These are phyloP conservation scores for Helobdella robusta DNA, from an alignment of 2,888 invertebrate genomes.

Conservation along the genomic window DNA sequence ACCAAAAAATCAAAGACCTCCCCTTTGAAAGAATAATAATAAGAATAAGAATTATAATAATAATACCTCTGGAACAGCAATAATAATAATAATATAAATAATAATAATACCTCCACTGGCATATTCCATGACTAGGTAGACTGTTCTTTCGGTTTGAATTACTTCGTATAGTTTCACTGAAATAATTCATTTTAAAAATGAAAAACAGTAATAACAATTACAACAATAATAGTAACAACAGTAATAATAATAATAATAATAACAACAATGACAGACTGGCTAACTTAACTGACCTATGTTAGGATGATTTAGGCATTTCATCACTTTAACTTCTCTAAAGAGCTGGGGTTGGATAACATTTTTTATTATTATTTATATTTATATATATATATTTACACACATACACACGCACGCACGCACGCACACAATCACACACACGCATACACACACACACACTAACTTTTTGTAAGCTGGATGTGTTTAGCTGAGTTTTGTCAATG, in stretches of 20 bases:
- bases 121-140: slow-evolving; percentile 99
- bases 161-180: slow-evolving; percentile 71
- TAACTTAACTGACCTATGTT: slow-evolving; percentile 33
- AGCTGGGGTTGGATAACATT: slow-evolving; percentile 23
- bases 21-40: slow-evolving; percentile 40
- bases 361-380: neutral
- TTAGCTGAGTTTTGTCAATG: slow-evolving; percentile 35
- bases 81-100: slow-evolving; percentile 1
- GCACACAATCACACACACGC: neutral
- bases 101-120: slow-evolving; percentile 69
- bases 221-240: neutral
- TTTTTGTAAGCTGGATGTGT: slow-evolving; percentile 35
- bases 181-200: slow-evolving; percentile 32
- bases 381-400: neutral
- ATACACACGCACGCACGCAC: neutral
- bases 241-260: neutral
- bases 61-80: too few relatives aligned
- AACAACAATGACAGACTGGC: neutral
- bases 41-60: neutral
- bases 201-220: neutral
- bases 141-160: slow-evolving; percentile 97
- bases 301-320: slow-evolving; percentile 36
- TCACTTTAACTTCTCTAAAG: slow-evolving; percentile 34
- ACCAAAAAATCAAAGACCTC: slow-evolving; percentile 91
- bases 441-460: slow-evolving; percentile 23